Percentiles rank a stretch among this genome's conserved stretches.
phyloP scores from a whole-genome alignment of 2,113 vertebrate genomes.

The Tringa solitaria region DNA sequence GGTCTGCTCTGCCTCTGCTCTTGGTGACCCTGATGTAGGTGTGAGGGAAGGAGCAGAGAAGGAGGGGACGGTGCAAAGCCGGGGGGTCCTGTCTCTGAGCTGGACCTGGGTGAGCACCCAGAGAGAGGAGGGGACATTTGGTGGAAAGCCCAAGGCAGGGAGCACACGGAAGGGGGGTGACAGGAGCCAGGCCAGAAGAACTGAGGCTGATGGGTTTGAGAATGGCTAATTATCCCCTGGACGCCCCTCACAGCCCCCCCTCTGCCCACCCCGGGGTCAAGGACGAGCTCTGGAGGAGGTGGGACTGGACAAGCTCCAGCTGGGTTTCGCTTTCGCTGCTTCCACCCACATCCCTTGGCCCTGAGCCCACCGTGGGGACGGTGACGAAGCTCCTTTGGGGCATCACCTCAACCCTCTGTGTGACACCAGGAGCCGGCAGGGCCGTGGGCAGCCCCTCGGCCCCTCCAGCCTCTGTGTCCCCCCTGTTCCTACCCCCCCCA shows the following conservation, averaged over 20 bases:
- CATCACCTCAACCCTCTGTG: no score
- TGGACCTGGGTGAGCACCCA: not conserved
- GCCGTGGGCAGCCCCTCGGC: not conserved
- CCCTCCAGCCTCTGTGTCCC: not conserved
- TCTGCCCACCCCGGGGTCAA: not conserved
- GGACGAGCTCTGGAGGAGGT: not conserved
- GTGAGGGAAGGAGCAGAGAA: not conserved
- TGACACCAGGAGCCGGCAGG: not conserved
- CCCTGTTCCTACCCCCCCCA: not conserved
- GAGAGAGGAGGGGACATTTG: not conserved
- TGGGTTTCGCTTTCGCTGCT: not conserved
- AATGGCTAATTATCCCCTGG: not conserved
- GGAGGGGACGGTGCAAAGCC: not conserved
- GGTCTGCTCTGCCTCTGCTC: not conserved
- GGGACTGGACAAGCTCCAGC: not conserved
- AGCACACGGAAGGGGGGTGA: fast-evolving
- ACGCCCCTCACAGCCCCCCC: no score
- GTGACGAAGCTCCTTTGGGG: not conserved
- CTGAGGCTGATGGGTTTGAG: not conserved
- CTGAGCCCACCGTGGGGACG: not conserved
- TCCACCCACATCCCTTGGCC: no score
- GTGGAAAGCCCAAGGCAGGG: not conserved
- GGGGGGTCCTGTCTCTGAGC: no score
- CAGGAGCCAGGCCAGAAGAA: not conserved
- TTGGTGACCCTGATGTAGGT: not conserved